These are phyloP conservation scores for Ichneumoninae sp. DNA, from an alignment of 2,888 invertebrate species.

Conservation along the genomic window DNA sequence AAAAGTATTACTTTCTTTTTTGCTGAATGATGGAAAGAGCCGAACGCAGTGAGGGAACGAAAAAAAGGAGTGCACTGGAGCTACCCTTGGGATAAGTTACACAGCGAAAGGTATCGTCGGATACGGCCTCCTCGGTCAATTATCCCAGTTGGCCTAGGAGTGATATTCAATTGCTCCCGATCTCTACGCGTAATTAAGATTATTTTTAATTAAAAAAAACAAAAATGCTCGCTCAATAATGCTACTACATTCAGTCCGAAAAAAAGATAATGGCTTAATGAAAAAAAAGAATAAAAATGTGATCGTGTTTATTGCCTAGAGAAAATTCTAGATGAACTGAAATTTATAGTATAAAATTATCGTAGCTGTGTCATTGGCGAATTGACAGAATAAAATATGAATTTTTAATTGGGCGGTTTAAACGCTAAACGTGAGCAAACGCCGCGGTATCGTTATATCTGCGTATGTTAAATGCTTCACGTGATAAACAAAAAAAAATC, in stretches of 20 bases:
- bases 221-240: conserved; percentile 48
- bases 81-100: neutral
- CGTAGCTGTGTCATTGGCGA: conserved; percentile 33
- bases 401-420: conserved; percentile 31
- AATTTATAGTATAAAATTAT: conserved; percentile 41
- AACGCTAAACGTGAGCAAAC: conserved; percentile 33
- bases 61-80: neutral
- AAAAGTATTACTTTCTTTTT: conserved; percentile 15
- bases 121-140: conserved; percentile 38
- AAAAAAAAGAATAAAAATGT: conserved; percentile 26
- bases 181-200: conserved; percentile 8
- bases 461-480: conserved; percentile 1
- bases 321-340: conserved; percentile 45
- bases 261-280: conserved; percentile 24
- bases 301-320: conserved; percentile 47
- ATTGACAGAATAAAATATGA: conserved; percentile 29
- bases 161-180: conserved; percentile 22
- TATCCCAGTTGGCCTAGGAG: conserved; percentile 42
- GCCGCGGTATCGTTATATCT: conserved; percentile 8
- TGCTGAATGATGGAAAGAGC: conserved; percentile 9
- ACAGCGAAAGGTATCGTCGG: conserved; percentile 10
- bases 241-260: conserved; percentile 7
- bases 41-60: neutral
- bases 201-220: conserved; percentile 17
- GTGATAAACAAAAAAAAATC: neutral